Evolutionary conservation across 2,888 invertebrate species (phyloP).

Genomic region (Anthophora plumipes): DNA sequence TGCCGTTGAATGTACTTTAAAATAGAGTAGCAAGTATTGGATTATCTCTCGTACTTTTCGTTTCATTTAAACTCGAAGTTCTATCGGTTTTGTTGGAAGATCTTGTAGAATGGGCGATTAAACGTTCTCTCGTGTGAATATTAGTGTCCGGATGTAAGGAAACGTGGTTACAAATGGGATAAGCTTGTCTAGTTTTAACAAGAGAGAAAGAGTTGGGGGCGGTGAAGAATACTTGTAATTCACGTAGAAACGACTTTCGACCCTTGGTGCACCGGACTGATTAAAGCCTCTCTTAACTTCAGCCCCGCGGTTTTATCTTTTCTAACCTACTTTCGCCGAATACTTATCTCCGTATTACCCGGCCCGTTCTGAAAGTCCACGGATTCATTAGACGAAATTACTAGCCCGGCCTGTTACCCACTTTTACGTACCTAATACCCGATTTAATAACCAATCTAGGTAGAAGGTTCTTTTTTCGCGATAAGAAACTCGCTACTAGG

Average conservation of each 20-base stretch:
- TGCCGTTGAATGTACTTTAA: too few relatives aligned
- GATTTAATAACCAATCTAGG: constrained; percentile 37
- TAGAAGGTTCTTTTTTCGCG: neutral
- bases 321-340: constrained; percentile 50
- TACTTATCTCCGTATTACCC: constrained; percentile 52
- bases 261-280: constrained; percentile 23
- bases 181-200: neutral
- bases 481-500: constrained; percentile 12
- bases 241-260: neutral
- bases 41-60: too few relatives aligned
- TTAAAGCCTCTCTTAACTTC: constrained; percentile 32
- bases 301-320: constrained; percentile 39
- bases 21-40: too few relatives aligned
- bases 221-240: constrained; percentile 12
- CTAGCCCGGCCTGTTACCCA: neutral
- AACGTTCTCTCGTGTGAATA: constrained; percentile 3
- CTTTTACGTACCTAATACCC: constrained; percentile 11
- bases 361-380: constrained; percentile 23
- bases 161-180: neutral
- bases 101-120: neutral
- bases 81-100: too few relatives aligned
- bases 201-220: neutral
- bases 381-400: constrained; percentile 49
- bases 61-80: too few relatives aligned
- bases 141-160: neutral